Evolutionary conservation across 2,888 invertebrate species (phyloP).

Genomic region (Mesochorus sp.): DNA sequence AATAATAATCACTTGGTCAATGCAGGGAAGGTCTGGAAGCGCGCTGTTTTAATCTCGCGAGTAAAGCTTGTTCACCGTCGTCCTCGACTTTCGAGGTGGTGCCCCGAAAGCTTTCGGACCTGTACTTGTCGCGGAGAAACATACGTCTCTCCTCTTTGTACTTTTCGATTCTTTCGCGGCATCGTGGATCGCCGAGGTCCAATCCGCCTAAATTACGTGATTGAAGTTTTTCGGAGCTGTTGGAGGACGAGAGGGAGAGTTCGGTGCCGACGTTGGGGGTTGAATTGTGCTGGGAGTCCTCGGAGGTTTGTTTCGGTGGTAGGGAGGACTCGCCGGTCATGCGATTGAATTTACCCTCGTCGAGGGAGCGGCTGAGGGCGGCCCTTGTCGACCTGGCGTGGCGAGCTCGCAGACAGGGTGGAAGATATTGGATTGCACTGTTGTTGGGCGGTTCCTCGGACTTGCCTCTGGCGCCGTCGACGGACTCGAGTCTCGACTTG

Average conservation of each 20-base stretch:
- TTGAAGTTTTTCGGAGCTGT: conserved; percentile 70
- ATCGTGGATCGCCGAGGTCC: conserved; percentile 79
- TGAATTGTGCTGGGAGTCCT: conserved; percentile 78
- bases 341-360: conserved; percentile 79
- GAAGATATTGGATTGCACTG: conserved; percentile 78
- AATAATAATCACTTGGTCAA: conserved; percentile 74
- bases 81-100: conserved; percentile 75
- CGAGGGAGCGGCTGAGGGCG: conserved; percentile 78
- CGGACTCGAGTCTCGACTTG: conserved; percentile 81
- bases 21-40: conserved; percentile 80
- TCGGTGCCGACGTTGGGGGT: conserved; percentile 78
- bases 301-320: conserved; percentile 80
- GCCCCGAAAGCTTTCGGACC: conserved; percentile 90
- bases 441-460: conserved; percentile 73
- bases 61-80: conserved; percentile 78
- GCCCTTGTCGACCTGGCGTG: conserved; percentile 78
- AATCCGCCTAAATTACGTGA: conserved; percentile 77
- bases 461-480: conserved; percentile 76
- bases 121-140: conserved; percentile 92
- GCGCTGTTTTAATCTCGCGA: conserved; percentile 82
- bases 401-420: conserved; percentile 85
- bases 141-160: conserved; percentile 95
- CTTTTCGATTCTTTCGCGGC: conserved; percentile 92
- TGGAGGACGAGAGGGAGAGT: conserved; percentile 63
- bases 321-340: conserved; percentile 78